Base-by-base conservation (phyloP, 2,797 vertebrate species). In the Myotis planiceps region DNA sequence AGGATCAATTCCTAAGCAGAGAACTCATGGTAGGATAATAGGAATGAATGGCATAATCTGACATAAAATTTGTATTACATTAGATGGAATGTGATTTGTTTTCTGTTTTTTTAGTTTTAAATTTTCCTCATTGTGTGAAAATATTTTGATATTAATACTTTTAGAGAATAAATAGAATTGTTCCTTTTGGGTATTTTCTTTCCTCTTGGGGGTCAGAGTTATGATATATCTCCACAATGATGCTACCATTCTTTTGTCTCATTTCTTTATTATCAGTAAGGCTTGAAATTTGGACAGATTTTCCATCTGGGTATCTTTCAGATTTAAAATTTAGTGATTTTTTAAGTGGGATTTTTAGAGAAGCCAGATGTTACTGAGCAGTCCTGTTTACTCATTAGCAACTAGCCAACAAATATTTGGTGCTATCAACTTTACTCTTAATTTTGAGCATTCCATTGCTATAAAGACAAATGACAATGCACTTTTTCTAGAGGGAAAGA, bases 291-390 rank as follows among this genome's bases (percentile, higher is more conserved):
- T 55, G 45, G 82, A 85, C 23, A 83, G 4, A 60, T 86, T 94
- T 96, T 78, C 18, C 39, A 72, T 51, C 5, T 23, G 91, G n/a
- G 6, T 87, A 49, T 9, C 42, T 83, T 88, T 29, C 45, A 86
- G 18, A 25, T 75, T 65, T 65, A 91, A 60, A 92, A 87, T 87
- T 69, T 55, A 97, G 34, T 78, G 47, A 60, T 60, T 79, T 78
- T 60, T 1, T 23, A 42, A 88, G 34, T 42, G 27, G 49, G 39
- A 45, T 10, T 66, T 88, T 92, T 88, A 37, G 37, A 84, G 19
- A 90, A 93, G 13, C 15, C 68, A 89, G 80, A 80, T 93, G 83
- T 86, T 93, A 86, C 66, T 86, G 69, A 90, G 47, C 21, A 86
- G n/a, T n/a, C 81, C 12, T 93, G 3, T 87, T 92, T 92, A 79